phyloP scores from a whole-genome alignment of 2,113 vertebrate species.

The Piprites chloris region DNA sequence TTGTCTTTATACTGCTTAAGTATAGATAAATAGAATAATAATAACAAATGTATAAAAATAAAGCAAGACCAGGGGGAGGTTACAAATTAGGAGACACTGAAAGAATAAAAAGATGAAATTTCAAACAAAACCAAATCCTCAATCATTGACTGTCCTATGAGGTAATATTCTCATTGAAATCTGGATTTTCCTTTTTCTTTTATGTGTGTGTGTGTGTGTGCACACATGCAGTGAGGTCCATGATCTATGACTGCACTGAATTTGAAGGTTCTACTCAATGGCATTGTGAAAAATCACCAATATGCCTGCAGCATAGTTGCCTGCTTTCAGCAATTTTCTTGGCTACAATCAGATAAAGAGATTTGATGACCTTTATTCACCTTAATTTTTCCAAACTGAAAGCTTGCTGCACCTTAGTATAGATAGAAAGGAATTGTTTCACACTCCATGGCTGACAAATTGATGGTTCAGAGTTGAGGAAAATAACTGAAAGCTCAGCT shows the following conservation, averaged over 20 bases:
- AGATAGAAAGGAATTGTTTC: background rate
- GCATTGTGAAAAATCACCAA: conserved; percentile 38
- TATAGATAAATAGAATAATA: background rate
- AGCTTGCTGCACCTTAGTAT: background rate
- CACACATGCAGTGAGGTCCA: background rate
- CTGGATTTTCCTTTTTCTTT: background rate
- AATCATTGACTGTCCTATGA: background rate
- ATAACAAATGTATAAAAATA: background rate
- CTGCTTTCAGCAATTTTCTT: conserved; percentile 44
- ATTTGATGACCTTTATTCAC: conserved; percentile 37
- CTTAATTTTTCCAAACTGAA: conserved; percentile 38
- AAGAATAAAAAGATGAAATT: background rate
- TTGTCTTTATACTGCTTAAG: background rate
- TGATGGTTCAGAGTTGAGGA: background rate
- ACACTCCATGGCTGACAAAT: background rate
- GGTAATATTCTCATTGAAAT: background rate
- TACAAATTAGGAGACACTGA: background rate
- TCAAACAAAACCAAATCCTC: background rate
- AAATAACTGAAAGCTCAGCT: background rate
- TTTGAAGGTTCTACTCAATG: conserved; percentile 21
- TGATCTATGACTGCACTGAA: conserved; percentile 40
- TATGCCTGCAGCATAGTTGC: background rate
- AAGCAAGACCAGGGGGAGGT: background rate
- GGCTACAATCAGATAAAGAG: conserved; percentile 23
- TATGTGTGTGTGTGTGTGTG: accelerated